A percentile compares a stretch with the other conserved stretches of the same genome.
Evolutionary conservation across 2,113 vertebrate species (phyloP).

Genomic region (Cranoglanis bouderius): DNA sequence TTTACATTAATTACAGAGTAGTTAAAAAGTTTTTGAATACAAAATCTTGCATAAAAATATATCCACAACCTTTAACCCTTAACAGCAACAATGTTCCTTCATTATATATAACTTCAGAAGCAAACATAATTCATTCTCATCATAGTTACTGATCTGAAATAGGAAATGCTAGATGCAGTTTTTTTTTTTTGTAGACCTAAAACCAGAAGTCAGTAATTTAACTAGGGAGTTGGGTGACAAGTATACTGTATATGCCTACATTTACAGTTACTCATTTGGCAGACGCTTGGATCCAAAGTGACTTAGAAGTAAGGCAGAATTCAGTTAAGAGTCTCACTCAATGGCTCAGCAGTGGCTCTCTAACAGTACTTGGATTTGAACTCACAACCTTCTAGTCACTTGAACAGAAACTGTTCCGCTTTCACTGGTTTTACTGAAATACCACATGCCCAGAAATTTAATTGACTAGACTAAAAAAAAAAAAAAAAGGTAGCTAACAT

Average conservation of each 20-base stretch:
- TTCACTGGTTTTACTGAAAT: background rate
- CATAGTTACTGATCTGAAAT: background rate
- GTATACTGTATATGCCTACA: background rate
- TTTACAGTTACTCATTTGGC: background rate
- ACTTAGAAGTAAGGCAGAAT: background rate
- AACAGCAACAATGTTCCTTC: conserved; percentile 21
- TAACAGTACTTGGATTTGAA: background rate
- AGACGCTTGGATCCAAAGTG: background rate
- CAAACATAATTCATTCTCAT: background rate
- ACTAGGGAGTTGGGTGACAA: background rate
- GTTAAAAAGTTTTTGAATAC: conserved; percentile 17
- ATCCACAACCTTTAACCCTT: conserved; percentile 8
- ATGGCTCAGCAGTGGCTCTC: background rate
- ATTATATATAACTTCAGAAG: conserved; percentile 12
- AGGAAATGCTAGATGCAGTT: background rate
- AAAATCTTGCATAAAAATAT: conserved; percentile 43
- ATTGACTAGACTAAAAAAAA: background rate
- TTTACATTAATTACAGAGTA: conserved; percentile 41
- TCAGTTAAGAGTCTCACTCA: background rate
- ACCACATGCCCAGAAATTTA: background rate
- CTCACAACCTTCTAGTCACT: conserved; percentile 2
- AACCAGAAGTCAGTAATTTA: background rate
- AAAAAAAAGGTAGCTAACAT: background rate
- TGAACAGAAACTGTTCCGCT: background rate
- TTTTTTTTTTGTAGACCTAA: background rate